A percentile compares a stretch with the other conserved stretches of the same genome.
These are phyloP conservation scores for Habroteleia sp. DNA, from an alignment of 2,888 invertebrate genomes.

Conservation along the genomic window DNA sequence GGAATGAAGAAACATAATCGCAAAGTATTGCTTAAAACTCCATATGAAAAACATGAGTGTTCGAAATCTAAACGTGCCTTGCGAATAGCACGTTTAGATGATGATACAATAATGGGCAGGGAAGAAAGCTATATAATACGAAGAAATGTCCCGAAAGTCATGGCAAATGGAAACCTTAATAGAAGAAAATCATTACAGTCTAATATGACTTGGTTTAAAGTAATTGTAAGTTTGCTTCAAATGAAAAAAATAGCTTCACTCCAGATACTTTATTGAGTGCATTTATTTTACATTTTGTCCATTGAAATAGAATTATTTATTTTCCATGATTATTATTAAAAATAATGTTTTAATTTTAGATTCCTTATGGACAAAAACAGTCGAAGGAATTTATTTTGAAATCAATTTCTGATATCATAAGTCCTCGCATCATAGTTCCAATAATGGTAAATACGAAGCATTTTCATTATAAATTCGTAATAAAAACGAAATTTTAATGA, in stretches of 20 bases:
- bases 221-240: constrained; percentile 15
- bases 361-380: constrained; percentile 41
- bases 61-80: too few relatives aligned
- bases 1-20: constrained; percentile 35
- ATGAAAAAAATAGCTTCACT: too few relatives aligned
- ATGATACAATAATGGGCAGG: constrained; percentile 73
- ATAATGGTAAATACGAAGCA: constrained; percentile 25
- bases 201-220: constrained; percentile 46
- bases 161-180: too few relatives aligned
- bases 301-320: background rate
- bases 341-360: too few relatives aligned
- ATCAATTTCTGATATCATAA: constrained; percentile 2
- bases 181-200: too few relatives aligned
- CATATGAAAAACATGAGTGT: too few relatives aligned
- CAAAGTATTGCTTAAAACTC: constrained; percentile 25
- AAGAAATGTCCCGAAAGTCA: too few relatives aligned
- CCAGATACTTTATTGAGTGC: too few relatives aligned
- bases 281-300: background rate
- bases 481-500: constrained; percentile 18
- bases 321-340: background rate
- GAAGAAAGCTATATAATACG: constrained; percentile 61
- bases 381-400: constrained; percentile 21
- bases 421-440: constrained; percentile 11
- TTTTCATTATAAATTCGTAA: constrained; percentile 5
- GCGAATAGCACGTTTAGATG: constrained; percentile 66